phyloP scores from a whole-genome alignment of 2,113 vertebrate genomes.

The Seriola dumerili region DNA sequence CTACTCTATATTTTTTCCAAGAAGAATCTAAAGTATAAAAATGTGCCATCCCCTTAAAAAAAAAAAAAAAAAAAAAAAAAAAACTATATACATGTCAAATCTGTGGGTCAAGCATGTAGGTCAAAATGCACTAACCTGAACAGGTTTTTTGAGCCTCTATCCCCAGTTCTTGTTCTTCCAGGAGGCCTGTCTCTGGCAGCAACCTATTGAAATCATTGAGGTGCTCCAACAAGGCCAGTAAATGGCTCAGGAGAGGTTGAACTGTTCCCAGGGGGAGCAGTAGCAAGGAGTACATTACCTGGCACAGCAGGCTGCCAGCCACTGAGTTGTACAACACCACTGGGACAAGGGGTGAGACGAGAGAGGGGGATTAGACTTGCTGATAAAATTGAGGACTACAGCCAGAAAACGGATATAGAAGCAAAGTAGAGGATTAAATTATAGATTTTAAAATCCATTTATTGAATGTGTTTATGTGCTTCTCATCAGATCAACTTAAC shows the following conservation, averaged over 20 bases:
- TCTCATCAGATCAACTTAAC: background rate
- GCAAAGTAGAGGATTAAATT: background rate
- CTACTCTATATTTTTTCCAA: no score
- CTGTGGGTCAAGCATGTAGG: background rate
- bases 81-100: background rate
- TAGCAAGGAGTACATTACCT: conserved; percentile 87
- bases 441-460: background rate
- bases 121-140: conserved; percentile 57
- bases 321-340: conserved; percentile 86
- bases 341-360: conserved; percentile 54
- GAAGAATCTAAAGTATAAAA: background rate
- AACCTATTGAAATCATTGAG: conserved; percentile 85
- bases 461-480: background rate
- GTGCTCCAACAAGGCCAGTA: conserved; percentile 84
- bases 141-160: conserved; percentile 66
- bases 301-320: conserved; percentile 86
- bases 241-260: conserved; percentile 83
- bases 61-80: no score
- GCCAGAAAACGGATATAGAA: conserved; percentile 11
- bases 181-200: conserved; percentile 79
- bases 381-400: conserved; percentile 4
- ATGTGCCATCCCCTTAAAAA: no score
- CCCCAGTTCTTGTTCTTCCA: conserved; percentile 83
- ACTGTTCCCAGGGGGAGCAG: conserved; percentile 83
- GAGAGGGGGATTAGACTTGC: conserved; percentile 10